phyloP scores from a whole-genome alignment of 2,113 vertebrate species.

The Calyptomena viridis region DNA sequence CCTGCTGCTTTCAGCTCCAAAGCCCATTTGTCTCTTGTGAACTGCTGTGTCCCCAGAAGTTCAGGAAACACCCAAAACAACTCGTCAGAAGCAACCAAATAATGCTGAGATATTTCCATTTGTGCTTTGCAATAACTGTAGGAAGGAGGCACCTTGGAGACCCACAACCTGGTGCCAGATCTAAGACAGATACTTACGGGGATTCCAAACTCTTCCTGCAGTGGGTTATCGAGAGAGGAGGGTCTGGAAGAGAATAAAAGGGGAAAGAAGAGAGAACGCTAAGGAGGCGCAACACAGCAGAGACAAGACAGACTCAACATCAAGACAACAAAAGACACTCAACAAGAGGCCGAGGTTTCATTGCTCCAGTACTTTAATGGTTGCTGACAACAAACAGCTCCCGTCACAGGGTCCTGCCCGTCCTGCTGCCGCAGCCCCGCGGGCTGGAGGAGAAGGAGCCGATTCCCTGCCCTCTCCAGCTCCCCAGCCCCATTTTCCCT shows the following conservation, averaged over 20 bases:
- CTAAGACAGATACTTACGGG: conserved; percentile 87
- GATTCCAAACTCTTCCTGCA: conserved; percentile 99
- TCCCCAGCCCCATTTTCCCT: not conserved
- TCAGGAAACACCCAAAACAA: not conserved
- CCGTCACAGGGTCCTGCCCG: conserved; percentile 25
- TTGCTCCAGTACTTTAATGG: conserved; percentile 58
- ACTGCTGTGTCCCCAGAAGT: not conserved
- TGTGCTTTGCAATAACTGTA: not conserved
- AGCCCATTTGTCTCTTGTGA: not conserved
- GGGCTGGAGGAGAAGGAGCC: not conserved
- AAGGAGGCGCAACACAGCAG: conserved; percentile 40
- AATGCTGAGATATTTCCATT: not conserved
- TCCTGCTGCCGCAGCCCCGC: not conserved
- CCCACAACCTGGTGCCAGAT: not conserved
- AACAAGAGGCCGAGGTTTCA: conserved; percentile 59
- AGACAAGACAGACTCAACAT: conserved; percentile 29
- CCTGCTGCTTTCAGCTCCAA: conserved; percentile 17
- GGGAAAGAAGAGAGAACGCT: conserved; percentile 65
- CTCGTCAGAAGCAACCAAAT: not conserved
- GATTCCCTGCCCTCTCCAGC: not conserved
- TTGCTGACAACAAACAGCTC: conserved; percentile 54
- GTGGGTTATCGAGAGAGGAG: conserved; percentile 98
- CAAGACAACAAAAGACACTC: conserved; percentile 55
- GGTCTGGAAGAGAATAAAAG: conserved; percentile 81
- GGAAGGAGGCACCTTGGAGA: not conserved